A percentile compares a stretch with the other conserved stretches of the same genome.
These are phyloP conservation scores for Scaptomyza hsui DNA, from an alignment of 1,140 invertebrate species.

Conservation along the genomic window DNA sequence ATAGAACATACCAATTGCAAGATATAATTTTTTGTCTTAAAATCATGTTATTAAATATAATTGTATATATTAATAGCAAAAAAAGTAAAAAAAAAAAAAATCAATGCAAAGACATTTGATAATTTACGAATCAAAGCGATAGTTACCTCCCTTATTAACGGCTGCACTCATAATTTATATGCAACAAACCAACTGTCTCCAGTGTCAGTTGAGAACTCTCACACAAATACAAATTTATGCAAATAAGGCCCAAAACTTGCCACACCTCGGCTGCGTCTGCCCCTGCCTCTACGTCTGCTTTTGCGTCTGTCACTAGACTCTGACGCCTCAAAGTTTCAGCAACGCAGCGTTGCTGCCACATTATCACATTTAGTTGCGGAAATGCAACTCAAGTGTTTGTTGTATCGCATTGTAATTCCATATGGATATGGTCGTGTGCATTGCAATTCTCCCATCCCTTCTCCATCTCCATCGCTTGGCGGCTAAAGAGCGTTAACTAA, in stretches of 20 bases:
- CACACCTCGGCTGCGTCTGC: constrained; percentile 11
- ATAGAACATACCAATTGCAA: too few species aligned
- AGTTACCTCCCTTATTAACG: constrained; percentile 1
- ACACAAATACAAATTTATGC: constrained; percentile 31
- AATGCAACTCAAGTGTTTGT: constrained; percentile 66
- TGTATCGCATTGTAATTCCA: constrained; percentile 62
- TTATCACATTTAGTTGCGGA: constrained; percentile 50
- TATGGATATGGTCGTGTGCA: constrained; percentile 45
- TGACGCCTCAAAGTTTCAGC: constrained; percentile 36
- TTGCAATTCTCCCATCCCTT: constrained; percentile 48
- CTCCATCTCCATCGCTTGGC: constrained; percentile 9
- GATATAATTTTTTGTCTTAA: too few species aligned
- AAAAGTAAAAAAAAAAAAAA: too few species aligned
- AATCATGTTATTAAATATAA: too few species aligned
- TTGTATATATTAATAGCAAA: neutral
- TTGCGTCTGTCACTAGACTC: constrained; percentile 13
- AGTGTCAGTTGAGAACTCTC: constrained; percentile 28
- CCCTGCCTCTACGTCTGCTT: neutral
- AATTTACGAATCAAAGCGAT: constrained; percentile 1
- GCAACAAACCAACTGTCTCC: constrained; percentile 24
- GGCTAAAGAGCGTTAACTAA: constrained; percentile 80
- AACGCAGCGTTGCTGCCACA: constrained; percentile 9
- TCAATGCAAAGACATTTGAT: constrained; percentile 8
- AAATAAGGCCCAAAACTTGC: constrained; percentile 35
- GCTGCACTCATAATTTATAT: constrained; percentile 19